Conservation (phyloP, 2,888 invertebrate species). For the Epinotia brunnichana region DNA sequence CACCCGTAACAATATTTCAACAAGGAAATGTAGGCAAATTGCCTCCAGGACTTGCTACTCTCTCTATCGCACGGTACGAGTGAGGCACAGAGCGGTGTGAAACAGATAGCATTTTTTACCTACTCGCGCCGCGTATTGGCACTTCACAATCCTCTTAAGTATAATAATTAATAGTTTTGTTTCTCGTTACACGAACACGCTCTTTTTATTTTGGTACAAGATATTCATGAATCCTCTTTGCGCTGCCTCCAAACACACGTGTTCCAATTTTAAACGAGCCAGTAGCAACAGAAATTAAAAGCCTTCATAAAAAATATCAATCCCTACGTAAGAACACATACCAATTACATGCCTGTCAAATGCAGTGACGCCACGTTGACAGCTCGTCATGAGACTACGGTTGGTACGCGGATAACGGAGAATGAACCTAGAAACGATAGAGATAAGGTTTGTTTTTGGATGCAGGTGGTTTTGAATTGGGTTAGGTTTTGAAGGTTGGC, state of each 20-base stretch:
- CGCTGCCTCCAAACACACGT: not conserved
- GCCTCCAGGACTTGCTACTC: too few species aligned
- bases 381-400: slow-evolving; percentile 27
- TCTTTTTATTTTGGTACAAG: too few species aligned
- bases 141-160: too few species aligned
- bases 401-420: not conserved
- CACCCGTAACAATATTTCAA: too few species aligned
- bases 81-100: too few species aligned
- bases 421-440: not conserved
- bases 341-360: slow-evolving; percentile 42
- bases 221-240: too few species aligned
- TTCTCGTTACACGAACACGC: too few species aligned
- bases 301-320: slow-evolving; percentile 35
- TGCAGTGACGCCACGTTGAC: slow-evolving; percentile 30
- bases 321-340: slow-evolving; percentile 37
- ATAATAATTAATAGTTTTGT: too few species aligned
- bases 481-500: slow-evolving; percentile 26
- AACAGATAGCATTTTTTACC: too few species aligned
- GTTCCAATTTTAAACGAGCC: not conserved
- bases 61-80: too few species aligned
- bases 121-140: too few species aligned
- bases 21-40: too few species aligned
- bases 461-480: slow-evolving; percentile 7
- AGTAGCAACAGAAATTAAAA: slow-evolving; percentile 28
- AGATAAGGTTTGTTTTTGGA: not conserved